Evolutionary conservation across 2,113 vertebrate species (phyloP).

Genomic region (Seriola aureovittata): DNA sequence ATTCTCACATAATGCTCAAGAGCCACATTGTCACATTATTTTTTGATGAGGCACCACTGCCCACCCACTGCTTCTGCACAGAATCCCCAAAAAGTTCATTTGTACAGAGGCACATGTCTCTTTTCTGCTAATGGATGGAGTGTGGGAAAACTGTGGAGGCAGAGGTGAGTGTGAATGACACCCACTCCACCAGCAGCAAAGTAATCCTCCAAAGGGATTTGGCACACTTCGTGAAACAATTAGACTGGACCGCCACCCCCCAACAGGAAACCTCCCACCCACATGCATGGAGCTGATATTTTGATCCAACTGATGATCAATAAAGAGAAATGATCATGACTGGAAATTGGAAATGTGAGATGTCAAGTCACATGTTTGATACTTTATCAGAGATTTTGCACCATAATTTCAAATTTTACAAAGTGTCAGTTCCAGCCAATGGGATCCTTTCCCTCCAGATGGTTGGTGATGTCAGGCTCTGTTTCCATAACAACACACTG

Average conservation of each 20-base stretch:
- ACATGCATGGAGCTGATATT: not conserved
- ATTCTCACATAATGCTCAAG: too few species aligned
- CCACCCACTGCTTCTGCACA: too few species aligned
- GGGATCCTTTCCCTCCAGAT: constrained; percentile 64
- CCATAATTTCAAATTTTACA: not conserved
- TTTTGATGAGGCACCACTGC: too few species aligned
- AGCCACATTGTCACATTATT: too few species aligned
- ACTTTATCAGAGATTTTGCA: not conserved
- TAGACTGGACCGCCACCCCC: not conserved
- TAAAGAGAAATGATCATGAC: not conserved
- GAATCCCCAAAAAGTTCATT: not conserved
- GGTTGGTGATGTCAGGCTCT: constrained; percentile 42
- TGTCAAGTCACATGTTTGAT: not conserved
- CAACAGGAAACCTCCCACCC: not conserved
- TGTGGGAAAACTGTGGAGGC: constrained; percentile 4
- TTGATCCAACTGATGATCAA: not conserved
- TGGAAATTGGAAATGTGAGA: not conserved
- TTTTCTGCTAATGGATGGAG: not conserved
- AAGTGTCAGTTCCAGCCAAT: constrained; percentile 22
- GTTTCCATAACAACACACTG: constrained; percentile 28
- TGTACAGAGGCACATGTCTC: not conserved
- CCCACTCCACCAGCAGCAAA: constrained; percentile 16
- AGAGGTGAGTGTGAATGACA: not conserved
- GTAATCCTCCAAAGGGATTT: constrained; percentile 31
- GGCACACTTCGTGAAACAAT: constrained; percentile 48